phyloP scores from a whole-genome alignment of 2,113 vertebrate genomes.

The Ptilorrhoa leucosticta region DNA sequence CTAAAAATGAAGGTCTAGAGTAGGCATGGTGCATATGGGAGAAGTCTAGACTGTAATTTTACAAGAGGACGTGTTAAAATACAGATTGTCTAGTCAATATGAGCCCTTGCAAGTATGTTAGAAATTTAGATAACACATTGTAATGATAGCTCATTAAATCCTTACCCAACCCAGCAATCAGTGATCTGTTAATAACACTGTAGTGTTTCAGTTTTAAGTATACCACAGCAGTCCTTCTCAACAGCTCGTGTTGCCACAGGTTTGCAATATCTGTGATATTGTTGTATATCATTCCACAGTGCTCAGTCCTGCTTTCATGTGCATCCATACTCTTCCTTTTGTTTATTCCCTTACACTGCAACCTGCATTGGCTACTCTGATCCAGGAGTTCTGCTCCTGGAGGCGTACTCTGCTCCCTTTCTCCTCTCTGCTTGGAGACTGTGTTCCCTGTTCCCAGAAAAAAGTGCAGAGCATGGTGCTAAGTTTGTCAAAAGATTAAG shows the following conservation, averaged over 20 bases:
- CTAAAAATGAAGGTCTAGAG: neutral
- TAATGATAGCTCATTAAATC: neutral
- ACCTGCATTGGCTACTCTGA: neutral
- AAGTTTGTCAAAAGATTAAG: neutral
- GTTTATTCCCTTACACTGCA: neutral
- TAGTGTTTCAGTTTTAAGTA: neutral
- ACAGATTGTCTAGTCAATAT: neutral
- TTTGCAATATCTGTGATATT: fast-evolving
- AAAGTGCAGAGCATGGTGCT: neutral
- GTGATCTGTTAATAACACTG: neutral
- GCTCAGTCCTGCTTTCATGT: neutral
- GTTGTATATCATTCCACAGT: neutral
- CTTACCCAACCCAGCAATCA: neutral
- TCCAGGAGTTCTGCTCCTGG: neutral
- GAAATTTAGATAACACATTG: neutral
- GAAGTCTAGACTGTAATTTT: neutral
- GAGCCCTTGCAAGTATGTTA: neutral
- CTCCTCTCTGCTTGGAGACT: neutral
- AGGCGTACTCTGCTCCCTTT: neutral
- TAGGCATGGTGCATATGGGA: neutral
- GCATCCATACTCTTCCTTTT: neutral
- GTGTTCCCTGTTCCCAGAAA: neutral
- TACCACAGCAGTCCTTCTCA: neutral
- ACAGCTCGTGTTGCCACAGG: neutral
- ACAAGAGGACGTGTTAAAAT: neutral